phyloP scores from a whole-genome alignment of 1,140 invertebrate genomes.

The Neuroterus valhalla region DNA sequence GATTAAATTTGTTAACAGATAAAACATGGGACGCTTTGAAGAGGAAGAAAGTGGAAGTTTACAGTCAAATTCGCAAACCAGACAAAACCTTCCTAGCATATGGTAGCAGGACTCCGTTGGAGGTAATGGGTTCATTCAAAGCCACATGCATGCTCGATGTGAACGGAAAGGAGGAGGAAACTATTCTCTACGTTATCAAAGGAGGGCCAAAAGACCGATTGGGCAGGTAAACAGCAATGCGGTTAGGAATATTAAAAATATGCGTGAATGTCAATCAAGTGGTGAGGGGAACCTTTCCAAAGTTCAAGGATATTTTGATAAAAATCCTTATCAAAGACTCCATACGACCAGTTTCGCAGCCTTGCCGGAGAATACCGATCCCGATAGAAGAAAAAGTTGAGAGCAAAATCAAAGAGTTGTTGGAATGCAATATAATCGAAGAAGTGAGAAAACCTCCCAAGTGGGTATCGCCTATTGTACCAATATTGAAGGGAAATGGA shows the following conservation, averaged over 20 bases:
- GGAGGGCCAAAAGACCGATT: background rate
- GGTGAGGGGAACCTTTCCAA: background rate
- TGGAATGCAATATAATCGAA: constrained; percentile 34
- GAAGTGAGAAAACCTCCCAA: constrained; percentile 33
- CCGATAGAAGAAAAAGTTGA: constrained; percentile 17
- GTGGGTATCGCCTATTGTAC: constrained; percentile 46
- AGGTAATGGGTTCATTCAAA: background rate
- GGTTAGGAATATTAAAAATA: background rate
- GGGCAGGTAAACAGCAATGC: background rate
- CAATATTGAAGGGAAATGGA: constrained; percentile 39
- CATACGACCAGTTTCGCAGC: constrained; percentile 17
- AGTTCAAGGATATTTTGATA: background rate
- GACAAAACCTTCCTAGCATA: background rate
- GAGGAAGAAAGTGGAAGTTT: background rate
- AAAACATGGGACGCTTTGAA: background rate
- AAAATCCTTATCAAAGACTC: constrained; percentile 11
- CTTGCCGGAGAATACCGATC: constrained; percentile 32
- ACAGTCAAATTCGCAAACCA: background rate
- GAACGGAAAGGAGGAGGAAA: background rate
- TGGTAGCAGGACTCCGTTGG: background rate
- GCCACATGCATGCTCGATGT: background rate
- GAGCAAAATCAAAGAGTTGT: constrained; percentile 15
- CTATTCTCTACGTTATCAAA: background rate
- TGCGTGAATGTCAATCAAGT: background rate
- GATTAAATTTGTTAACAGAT: background rate